Conservation (phyloP, 2,888 invertebrate genomes). For the Epicampocera succincta region DNA sequence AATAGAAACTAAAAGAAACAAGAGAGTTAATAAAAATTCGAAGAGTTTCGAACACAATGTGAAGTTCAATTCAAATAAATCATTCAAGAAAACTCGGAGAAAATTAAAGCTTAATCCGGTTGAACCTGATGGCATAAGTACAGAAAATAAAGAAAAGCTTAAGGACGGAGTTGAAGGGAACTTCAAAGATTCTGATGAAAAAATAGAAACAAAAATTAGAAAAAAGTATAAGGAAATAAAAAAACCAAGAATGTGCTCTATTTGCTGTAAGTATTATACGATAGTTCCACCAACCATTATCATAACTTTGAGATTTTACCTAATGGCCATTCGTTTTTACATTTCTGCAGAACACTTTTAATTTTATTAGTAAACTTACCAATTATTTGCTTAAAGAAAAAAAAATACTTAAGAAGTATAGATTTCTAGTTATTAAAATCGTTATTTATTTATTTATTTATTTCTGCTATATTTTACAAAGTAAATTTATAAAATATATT, state of each 20-base stretch:
- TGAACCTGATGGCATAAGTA: neutral
- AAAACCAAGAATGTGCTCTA: constrained; percentile 55
- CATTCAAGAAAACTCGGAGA: neutral
- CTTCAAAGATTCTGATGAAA: neutral
- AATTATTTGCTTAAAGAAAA: too few relatives aligned
- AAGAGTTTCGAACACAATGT: neutral
- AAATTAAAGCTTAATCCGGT: neutral
- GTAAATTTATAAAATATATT: too few relatives aligned
- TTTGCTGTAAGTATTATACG: constrained; percentile 50
- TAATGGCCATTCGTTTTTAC: too few relatives aligned
- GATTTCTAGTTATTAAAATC: too few relatives aligned
- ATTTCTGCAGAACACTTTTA: too few relatives aligned
- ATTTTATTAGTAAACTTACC: too few relatives aligned
- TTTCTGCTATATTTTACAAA: too few relatives aligned
- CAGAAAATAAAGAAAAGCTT: neutral
- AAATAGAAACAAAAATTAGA: neutral
- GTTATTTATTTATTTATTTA: too few relatives aligned
- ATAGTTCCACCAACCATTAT: too few relatives aligned
- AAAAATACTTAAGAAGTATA: too few relatives aligned
- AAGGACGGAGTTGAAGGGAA: neutral
- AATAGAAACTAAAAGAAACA: neutral
- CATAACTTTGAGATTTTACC: too few relatives aligned
- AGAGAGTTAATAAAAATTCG: neutral
- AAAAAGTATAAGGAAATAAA: constrained; percentile 24
- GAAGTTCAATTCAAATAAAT: neutral